Percentiles rank a stretch among this genome's conserved stretches.
Evolutionary conservation across 1,140 invertebrate genomes (phyloP).

Genomic region (Trachymyrmex cornetzi): DNA sequence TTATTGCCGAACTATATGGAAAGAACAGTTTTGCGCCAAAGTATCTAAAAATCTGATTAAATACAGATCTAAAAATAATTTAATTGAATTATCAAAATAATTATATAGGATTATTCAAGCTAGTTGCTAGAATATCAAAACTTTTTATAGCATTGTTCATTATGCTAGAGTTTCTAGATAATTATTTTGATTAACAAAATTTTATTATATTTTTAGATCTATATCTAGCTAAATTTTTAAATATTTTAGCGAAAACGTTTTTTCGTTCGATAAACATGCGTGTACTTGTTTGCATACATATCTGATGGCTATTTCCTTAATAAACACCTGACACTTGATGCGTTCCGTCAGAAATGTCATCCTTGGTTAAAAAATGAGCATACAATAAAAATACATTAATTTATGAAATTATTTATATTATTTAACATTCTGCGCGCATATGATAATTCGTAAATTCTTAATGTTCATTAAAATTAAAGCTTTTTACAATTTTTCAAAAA

Average conservation of each 20-base stretch:
- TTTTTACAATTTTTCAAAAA: background rate
- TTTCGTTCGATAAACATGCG: background rate
- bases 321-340: constrained; percentile 39
- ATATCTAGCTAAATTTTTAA: too few relatives aligned
- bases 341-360: background rate
- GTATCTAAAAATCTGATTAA: too few relatives aligned
- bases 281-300: background rate
- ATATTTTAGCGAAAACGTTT: too few relatives aligned
- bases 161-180: too few relatives aligned
- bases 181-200: too few relatives aligned
- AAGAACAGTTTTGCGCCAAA: too few relatives aligned
- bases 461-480: background rate
- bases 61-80: too few relatives aligned
- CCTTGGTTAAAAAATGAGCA: background rate
- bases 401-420: background rate
- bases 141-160: too few relatives aligned
- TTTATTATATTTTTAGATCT: too few relatives aligned
- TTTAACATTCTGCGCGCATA: background rate
- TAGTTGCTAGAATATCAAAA: too few relatives aligned
- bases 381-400: constrained; percentile 5
- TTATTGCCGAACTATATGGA: background rate
- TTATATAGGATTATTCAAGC: too few relatives aligned
- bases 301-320: background rate
- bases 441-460: constrained; percentile 17
- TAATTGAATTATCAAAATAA: too few relatives aligned